Conservation (phyloP, 2,888 invertebrate species). For the Minunthozetes semirufus region DNA sequence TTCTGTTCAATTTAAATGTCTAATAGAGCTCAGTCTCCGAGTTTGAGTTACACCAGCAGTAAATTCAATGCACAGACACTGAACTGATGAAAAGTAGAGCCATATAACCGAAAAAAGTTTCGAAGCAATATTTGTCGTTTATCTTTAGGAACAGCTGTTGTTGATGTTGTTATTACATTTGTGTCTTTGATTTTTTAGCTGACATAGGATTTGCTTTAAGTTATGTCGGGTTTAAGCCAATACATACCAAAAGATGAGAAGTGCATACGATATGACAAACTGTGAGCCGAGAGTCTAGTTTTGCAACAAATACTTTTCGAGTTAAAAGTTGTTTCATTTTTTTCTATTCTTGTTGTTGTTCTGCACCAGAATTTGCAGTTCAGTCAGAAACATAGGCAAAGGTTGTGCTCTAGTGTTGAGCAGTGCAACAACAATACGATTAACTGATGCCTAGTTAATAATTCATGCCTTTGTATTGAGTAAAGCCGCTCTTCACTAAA, state of each 20-base stretch:
- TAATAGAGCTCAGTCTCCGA: background rate
- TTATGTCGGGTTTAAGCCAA: background rate
- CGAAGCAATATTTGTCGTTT: conserved; percentile 9
- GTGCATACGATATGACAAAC: background rate
- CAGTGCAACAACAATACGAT: conserved; percentile 17
- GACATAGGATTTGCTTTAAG: conserved; percentile 22
- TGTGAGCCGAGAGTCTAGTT: background rate
- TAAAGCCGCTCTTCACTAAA: conserved; percentile 20
- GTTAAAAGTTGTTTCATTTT: background rate
- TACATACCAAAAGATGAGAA: background rate
- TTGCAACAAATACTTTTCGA: background rate
- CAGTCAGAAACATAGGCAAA: background rate
- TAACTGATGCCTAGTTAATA: conserved; percentile 17
- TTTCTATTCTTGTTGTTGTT: background rate
- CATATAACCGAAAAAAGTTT: conserved; percentile 4
- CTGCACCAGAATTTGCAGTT: background rate
- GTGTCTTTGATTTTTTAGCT: conserved; percentile 17
- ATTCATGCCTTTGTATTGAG: conserved; percentile 11
- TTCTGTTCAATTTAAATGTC: background rate
- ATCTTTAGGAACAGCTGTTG: conserved; percentile 24
- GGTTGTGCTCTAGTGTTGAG: conserved; percentile 5
- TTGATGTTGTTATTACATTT: conserved; percentile 22
- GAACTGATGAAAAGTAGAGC: background rate
- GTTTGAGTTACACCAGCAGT: conserved; percentile 1
- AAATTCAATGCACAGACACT: conserved; percentile 11